Conservation (phyloP, 2,888 invertebrate species). For the Adelphocoris suturalis region DNA sequence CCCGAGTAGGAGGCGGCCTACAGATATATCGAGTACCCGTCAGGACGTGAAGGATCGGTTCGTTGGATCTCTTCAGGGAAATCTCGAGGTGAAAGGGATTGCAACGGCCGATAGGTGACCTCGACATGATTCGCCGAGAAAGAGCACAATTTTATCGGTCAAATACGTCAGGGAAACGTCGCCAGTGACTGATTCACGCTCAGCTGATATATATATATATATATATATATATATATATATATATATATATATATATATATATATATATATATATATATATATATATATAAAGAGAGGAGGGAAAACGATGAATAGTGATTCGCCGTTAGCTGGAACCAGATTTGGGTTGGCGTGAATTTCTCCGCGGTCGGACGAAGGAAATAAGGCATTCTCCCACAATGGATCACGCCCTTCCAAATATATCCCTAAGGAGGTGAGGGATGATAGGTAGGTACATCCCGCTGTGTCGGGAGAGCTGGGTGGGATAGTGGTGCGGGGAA, state of each 20-base stretch:
- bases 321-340: neutral
- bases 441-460: slow-evolving; percentile 5
- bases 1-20: neutral
- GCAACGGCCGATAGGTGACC: neutral
- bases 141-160: neutral
- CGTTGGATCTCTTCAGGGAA: neutral
- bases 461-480: neutral
- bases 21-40: neutral
- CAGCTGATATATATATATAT: neutral
- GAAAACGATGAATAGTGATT: neutral
- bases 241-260: neutral
- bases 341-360: slow-evolving; percentile 1
- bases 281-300: neutral
- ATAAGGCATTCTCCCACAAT: neutral
- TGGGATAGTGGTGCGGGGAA: neutral
- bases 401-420: slow-evolving; percentile 3
- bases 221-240: neutral
- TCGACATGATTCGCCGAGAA: neutral
- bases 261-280: neutral
- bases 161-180: neutral
- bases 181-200: neutral
- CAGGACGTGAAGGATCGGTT: neutral
- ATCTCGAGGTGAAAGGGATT: neutral
- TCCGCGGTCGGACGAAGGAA: neutral
- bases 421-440: slow-evolving; percentile 20